Evolutionary conservation across 2,888 invertebrate species (phyloP).

Genomic region (Strigamia transsilvanica): DNA sequence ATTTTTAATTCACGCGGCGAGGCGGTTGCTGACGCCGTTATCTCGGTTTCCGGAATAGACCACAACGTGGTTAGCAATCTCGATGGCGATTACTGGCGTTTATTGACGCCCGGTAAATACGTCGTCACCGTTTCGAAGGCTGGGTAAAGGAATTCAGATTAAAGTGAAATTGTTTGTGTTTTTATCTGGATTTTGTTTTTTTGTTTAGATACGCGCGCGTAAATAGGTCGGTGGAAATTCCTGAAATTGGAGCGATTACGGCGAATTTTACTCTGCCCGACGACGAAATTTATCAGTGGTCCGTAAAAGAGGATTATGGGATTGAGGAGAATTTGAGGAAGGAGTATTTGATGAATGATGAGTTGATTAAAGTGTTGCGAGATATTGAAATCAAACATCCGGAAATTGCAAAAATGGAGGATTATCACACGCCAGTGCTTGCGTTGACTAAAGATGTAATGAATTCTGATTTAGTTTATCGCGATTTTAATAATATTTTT

Average conservation of each 20-base stretch:
- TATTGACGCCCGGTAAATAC: conserved; percentile 77
- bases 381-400: conserved; percentile 76
- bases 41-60: conserved; percentile 77
- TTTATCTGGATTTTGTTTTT: background rate
- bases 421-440: conserved; percentile 68
- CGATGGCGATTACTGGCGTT: conserved; percentile 91
- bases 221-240: conserved; percentile 72
- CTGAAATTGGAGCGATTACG: conserved; percentile 69
- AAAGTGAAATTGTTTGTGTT: background rate
- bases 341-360: conserved; percentile 73
- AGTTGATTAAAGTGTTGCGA: conserved; percentile 73
- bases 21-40: conserved; percentile 75
- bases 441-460: conserved; percentile 6
- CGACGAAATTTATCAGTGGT: conserved; percentile 84
- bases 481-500: background rate
- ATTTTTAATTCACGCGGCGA: conserved; percentile 82
- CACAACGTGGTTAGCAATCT: conserved; percentile 75
- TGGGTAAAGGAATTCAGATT: conserved; percentile 69
- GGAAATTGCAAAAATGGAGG: conserved; percentile 74
- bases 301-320: conserved; percentile 63
- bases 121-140: conserved; percentile 76
- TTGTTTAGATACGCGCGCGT: conserved; percentile 71
- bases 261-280: conserved; percentile 82
- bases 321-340: conserved; percentile 67
- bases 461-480: background rate